phyloP scores from a whole-genome alignment of 2,888 invertebrate species.

The Amphipyra berbera region DNA sequence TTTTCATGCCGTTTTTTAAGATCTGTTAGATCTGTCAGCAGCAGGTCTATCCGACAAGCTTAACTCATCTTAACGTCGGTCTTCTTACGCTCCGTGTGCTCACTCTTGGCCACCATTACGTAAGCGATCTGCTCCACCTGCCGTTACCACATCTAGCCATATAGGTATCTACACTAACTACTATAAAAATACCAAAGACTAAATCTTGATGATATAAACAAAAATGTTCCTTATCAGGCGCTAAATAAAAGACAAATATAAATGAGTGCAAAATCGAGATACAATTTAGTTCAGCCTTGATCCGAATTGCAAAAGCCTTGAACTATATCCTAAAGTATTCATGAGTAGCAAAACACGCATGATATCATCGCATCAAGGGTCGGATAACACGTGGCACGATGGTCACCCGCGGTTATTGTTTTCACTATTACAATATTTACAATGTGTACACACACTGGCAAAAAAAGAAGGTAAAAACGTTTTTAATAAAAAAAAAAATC shows the following conservation, averaged over 20 bases:
- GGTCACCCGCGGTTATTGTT: conserved; percentile 24
- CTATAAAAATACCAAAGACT: no score
- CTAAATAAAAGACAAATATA: conserved; percentile 13
- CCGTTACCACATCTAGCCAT: no score
- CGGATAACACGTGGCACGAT: conserved; percentile 54
- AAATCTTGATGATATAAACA: not conserved
- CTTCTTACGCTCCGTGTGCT: no score
- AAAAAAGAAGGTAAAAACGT: not conserved
- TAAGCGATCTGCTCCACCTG: no score
- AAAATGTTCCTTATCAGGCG: not conserved
- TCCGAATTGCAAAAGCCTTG: conserved; percentile 53
- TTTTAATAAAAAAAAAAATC: not conserved
- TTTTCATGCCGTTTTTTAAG: no score
- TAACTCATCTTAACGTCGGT: no score
- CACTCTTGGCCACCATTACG: no score
- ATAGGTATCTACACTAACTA: no score
- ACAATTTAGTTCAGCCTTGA: conserved; percentile 45
- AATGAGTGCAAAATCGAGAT: conserved; percentile 11
- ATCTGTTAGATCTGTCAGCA: no score
- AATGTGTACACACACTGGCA: conserved; percentile 17
- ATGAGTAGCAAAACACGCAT: conserved; percentile 41
- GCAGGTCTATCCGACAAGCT: no score
- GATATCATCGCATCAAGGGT: conserved; percentile 49
- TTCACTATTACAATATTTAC: conserved; percentile 25
- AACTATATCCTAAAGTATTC: conserved; percentile 51